Percentiles rank a stretch among this genome's conserved stretches.
Conservation (phyloP, 2,113 vertebrate species). For the Elachura formosa region DNA sequence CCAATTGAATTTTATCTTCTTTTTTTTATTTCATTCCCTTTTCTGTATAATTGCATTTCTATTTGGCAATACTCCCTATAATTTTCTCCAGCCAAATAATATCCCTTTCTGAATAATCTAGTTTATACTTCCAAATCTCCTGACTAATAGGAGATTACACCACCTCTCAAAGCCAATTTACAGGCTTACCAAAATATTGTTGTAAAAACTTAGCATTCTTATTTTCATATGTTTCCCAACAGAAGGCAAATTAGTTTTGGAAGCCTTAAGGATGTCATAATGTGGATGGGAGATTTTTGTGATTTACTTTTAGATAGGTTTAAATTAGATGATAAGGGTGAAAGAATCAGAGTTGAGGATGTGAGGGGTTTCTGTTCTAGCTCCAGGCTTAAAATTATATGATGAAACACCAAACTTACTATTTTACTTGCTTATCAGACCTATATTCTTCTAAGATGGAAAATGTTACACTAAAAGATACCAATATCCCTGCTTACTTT, state of each 20-base stretch:
- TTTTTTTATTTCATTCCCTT: background rate
- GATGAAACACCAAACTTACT: background rate
- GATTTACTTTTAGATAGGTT: conserved; percentile 36
- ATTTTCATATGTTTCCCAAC: conserved; percentile 3
- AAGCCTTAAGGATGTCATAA: background rate
- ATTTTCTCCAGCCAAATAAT: background rate
- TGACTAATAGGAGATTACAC: conserved; percentile 3
- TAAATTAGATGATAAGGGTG: conserved; percentile 2
- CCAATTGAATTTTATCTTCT: background rate
- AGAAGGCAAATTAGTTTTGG: background rate
- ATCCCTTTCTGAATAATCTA: background rate
- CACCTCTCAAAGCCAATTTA: background rate
- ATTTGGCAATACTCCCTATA: background rate
- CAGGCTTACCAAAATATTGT: background rate
- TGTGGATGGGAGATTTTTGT: background rate
- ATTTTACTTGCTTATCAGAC: background rate
- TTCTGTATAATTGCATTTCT: background rate
- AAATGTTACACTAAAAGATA: background rate
- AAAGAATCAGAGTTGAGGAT: background rate
- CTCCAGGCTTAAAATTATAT: background rate
- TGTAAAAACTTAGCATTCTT: conserved; percentile 1
- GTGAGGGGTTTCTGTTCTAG: background rate
- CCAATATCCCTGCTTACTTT: background rate
- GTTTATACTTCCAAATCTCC: background rate
- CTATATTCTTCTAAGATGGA: background rate